Percentiles rank a stretch among this genome's conserved stretches.
Evolutionary conservation across 1,140 invertebrate species (phyloP).

Genomic region (Halyomorpha halys): DNA sequence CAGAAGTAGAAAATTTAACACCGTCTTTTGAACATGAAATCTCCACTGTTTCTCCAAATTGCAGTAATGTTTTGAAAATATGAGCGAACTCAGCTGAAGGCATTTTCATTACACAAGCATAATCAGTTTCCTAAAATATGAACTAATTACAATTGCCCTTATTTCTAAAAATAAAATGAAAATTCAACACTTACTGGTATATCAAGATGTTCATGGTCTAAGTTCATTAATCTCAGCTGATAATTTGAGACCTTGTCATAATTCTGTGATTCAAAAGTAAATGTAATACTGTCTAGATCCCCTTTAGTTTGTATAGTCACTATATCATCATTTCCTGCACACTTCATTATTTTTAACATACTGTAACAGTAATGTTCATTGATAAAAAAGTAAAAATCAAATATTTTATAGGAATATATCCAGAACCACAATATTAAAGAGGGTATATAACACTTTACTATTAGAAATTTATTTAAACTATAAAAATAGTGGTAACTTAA

Average conservation of each 20-base stretch:
- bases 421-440: no score
- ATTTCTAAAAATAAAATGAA: no score
- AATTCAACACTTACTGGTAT: slow-evolving; percentile 65
- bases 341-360: slow-evolving; percentile 95
- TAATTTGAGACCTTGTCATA: slow-evolving; percentile 94
- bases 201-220: slow-evolving; percentile 96
- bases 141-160: not conserved
- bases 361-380: slow-evolving; percentile 44
- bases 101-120: slow-evolving; percentile 92
- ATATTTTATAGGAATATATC: no score
- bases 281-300: slow-evolving; percentile 88
- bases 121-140: slow-evolving; percentile 75
- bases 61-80: slow-evolving; percentile 90
- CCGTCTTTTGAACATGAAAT: slow-evolving; percentile 95
- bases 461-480: no score
- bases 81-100: slow-evolving; percentile 89
- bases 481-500: no score
- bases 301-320: slow-evolving; percentile 94
- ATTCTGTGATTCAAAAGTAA: slow-evolving; percentile 91
- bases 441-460: no score
- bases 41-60: slow-evolving; percentile 93
- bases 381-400: no score
- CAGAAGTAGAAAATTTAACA: slow-evolving; percentile 86
- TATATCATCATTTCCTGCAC: slow-evolving; percentile 87
- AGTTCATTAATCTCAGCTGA: slow-evolving; percentile 98